phyloP scores from a whole-genome alignment of 2,113 vertebrate species.

The Melanerpes aurifrons region DNA sequence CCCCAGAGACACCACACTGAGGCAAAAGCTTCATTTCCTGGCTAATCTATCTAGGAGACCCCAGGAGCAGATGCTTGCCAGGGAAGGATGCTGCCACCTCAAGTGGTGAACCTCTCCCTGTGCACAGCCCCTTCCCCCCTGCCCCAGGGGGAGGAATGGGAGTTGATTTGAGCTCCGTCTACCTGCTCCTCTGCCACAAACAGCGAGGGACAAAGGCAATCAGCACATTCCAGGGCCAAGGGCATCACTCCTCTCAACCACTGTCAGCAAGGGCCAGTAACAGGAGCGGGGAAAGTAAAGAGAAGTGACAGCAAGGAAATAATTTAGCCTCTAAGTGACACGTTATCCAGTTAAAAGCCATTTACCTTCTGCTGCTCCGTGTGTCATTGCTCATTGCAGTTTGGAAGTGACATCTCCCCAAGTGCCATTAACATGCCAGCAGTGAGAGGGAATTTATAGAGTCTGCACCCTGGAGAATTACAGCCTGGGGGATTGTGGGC shows the following conservation, averaged over 20 bases:
- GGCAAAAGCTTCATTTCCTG: neutral
- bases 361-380: conserved; percentile 71
- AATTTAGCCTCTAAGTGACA: conserved; percentile 73
- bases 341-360: conserved; percentile 72
- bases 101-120: neutral
- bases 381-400: conserved; percentile 66
- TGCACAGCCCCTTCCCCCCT: neutral
- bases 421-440: conserved; percentile 4
- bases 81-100: rapidly evolving
- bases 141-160: neutral
- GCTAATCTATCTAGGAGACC: neutral
- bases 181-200: neutral
- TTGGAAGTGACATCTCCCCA: conserved; percentile 64
- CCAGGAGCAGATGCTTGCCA: neutral
- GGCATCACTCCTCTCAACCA: conserved; percentile 23
- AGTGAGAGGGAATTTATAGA: neutral
- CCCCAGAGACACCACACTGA: neutral
- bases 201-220: neutral
- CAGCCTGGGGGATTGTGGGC: neutral
- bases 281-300: conserved; percentile 7
- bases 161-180: neutral
- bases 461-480: neutral
- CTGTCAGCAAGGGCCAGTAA: conserved; percentile 40
- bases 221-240: conserved; percentile 39
- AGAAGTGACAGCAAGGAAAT: conserved; percentile 72